Base-by-base conservation (phyloP, 2,888 invertebrate genomes). In the Physocephala rufipes region DNA sequence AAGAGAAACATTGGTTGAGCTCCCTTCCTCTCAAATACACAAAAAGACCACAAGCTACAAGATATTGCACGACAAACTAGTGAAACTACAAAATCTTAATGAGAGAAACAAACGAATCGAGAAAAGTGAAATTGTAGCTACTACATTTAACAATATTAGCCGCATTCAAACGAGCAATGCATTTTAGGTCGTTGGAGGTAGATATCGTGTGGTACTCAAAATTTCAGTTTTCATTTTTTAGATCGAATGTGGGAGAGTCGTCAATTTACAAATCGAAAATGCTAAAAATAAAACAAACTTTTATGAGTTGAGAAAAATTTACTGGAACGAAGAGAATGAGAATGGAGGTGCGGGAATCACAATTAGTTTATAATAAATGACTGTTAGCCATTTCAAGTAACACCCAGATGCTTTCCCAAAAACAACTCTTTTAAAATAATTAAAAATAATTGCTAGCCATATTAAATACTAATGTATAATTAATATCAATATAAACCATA, bases 51-150 rank as follows among this genome's bases (percentile, higher is more conserved):
- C 51, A 51, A 51, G 51, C 51, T 51, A 51, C 51, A 51, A 51
- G 19, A 51, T 51, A 16, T 9, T 16, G 16, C 53, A 30, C 59
- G 59, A 59, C 59, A 59, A 59, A 63, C 7, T 45, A 63, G 63
- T 12, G 21, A 58, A 63, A 45, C 63, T 63, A 47, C 63, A 63
- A 63, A 47, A 47, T 63, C 13, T 45, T 13, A 7, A 63, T 15
- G 24, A 45, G 24, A 45, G 2, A 45, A 63, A 21, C 45, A 2
- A 45, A 12, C 21, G 1, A 45, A 62, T n/a, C 26, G 58, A 58
- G 19, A 47, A 15, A 63, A 63, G 43, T 19, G 62, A 62, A 55
- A 45, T 43, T 62, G 21, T 43, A 43, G 43, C n/a, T n/a, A 19
- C 43, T 3, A n/a, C 49, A 49, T 49, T 13, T n/a, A n/a, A n/a